Evolutionary conservation across 2,888 invertebrate species (phyloP), one percentile per base, ranked within the genome.

Genomic region (Griposia aprilina): DNA sequence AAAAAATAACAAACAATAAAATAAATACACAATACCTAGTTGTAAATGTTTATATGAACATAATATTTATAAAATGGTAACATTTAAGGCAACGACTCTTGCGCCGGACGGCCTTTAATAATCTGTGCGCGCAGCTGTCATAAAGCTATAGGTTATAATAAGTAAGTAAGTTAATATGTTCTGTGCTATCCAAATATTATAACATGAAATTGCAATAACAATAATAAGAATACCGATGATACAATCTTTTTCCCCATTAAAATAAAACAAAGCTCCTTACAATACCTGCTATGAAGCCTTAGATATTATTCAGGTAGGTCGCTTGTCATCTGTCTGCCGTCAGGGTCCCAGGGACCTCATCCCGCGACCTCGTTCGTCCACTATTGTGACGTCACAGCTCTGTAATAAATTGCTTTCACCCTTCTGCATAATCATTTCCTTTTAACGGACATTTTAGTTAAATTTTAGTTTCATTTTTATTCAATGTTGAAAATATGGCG

Each of bases 361-460:
- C 26, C 60, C 59, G 23, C 36, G 10, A 45, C 10, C 41, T 26
- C 26, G 11, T 17, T 11, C 20, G 4, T 69, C 23, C 23, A 62
- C 41, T 62, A 76, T 71, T 67, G 66, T 70, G 82, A 74, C 68
- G 70, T 30, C 69, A 66, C 15, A 82, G 30, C 30, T 60, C 48
- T 45, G 15, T 66, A 71, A 30, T 76, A 69, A 76, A 82, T 82
- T 67, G 59, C 76, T 66, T 76, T 74, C 23, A 69, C 15, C 70
- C 10, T 82, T 76, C 13, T 66, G 66, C 55, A 62, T 82, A 62
- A 82, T 71, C 50, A 71, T 70, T 76, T 66, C 69, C 66, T 66
- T 76, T 82, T 69, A 82, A 23, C 63, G 17, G 36, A 69, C 52
- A 55, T 82, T n/a, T n/a, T n/a, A n/a, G n/a, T n/a, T n/a, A 52